Evolutionary conservation across 23 tunicate genomes (phyloP).

Genomic region (Ciona savignyi): DNA sequence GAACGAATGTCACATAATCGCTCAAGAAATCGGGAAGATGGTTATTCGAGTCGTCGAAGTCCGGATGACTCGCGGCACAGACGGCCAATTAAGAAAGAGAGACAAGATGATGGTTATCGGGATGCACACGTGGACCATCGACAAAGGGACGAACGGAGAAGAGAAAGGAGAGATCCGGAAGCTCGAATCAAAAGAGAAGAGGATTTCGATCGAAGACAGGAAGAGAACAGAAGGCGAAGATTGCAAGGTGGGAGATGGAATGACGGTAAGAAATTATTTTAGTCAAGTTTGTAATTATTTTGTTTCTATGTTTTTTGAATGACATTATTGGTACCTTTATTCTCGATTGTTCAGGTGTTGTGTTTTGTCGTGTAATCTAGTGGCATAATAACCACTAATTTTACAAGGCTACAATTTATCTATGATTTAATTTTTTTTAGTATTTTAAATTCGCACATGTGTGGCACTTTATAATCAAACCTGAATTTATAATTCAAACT

Average conservation of each 20-base stretch:
- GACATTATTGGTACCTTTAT: no score
- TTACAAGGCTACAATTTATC: no score
- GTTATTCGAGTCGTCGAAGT: neutral
- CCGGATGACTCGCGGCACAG: neutral
- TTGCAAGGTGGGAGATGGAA: neutral
- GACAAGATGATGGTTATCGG: neutral
- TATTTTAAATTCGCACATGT: no score
- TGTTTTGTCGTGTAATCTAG: no score
- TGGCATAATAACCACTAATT: no score
- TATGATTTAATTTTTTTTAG: no score
- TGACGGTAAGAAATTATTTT: neutral
- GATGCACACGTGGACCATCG: neutral
- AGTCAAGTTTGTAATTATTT: no score
- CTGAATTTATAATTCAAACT: no score
- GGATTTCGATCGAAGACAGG: slow-evolving; percentile 65
- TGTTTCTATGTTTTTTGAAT: no score
- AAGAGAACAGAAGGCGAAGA: slow-evolving; percentile 30
- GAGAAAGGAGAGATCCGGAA: neutral
- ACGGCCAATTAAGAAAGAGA: neutral
- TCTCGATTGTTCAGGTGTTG: no score
- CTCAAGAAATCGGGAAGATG: neutral
- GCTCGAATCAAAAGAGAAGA: slow-evolving; percentile 47
- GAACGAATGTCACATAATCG: neutral
- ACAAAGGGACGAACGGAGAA: neutral
- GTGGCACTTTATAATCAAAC: no score